Percentiles rank a stretch among this genome's conserved stretches.
Conservation (phyloP, 2,888 invertebrate species). For the Lacanobia oleracea region DNA sequence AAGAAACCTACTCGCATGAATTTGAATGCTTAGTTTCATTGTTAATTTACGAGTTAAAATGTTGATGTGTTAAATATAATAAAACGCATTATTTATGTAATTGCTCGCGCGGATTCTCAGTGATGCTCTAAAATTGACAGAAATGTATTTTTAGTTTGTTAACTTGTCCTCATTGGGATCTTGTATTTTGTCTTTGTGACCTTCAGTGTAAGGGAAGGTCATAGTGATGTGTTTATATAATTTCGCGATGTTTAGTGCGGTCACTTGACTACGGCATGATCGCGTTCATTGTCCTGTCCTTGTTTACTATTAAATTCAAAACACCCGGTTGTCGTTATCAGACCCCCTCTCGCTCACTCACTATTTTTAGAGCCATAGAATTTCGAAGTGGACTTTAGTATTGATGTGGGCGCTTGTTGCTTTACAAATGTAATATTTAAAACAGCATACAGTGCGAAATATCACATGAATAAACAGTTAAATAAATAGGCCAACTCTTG, state of each 20-base stretch:
- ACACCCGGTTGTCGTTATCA: constrained; percentile 73
- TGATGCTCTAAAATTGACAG: constrained; percentile 24
- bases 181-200: constrained; percentile 74
- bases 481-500: constrained; percentile 42
- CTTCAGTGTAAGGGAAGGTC: constrained; percentile 84
- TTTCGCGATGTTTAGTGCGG: constrained; percentile 65
- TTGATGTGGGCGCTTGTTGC: constrained; percentile 65
- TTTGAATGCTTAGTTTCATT: constrained; percentile 1
- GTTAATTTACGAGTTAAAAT: constrained; percentile 7
- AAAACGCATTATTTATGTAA: constrained; percentile 49
- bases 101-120: constrained; percentile 25
- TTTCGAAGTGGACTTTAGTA: constrained; percentile 72
- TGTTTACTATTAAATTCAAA: constrained; percentile 74
- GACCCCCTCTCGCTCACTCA: constrained; percentile 66
- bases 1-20: constrained; percentile 18
- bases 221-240: constrained; percentile 77
- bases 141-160: constrained; percentile 65
- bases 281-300: constrained; percentile 73
- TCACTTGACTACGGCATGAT: constrained; percentile 72
- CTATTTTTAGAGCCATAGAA: constrained; percentile 78
- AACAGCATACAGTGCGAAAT: constrained; percentile 40
- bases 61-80: constrained; percentile 22
- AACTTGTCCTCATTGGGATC: constrained; percentile 54
- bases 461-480: constrained; percentile 33
- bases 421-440: constrained; percentile 57